phyloP scores from a whole-genome alignment of 2,113 vertebrate species.

The Chitala chitala region DNA sequence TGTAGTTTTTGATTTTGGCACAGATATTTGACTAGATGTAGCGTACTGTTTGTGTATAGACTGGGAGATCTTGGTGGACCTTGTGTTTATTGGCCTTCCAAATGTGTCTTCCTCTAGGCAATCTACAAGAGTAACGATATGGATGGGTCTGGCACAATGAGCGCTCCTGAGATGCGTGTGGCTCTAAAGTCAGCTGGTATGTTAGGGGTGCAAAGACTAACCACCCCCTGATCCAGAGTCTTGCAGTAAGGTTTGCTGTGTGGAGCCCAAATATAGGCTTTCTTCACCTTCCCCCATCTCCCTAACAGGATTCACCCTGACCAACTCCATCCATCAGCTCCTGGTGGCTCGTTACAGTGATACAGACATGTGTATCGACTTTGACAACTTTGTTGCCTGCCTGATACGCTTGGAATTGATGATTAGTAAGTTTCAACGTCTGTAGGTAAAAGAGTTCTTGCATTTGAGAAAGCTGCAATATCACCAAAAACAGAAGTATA shows the following conservation, averaged over 20 bases:
- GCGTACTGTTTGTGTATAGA: too few species aligned
- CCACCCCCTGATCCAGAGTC: background rate
- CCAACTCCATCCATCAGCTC: conserved; percentile 57
- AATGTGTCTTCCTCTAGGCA: conserved; percentile 40
- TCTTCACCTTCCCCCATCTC: background rate
- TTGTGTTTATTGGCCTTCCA: too few species aligned
- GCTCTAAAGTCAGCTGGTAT: conserved; percentile 65
- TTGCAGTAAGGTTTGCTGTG: background rate
- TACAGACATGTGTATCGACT: conserved; percentile 57
- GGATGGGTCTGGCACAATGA: conserved; percentile 57
- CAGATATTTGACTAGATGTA: too few species aligned
- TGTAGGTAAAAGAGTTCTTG: background rate
- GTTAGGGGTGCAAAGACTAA: background rate
- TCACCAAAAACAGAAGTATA: background rate
- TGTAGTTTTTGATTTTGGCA: too few species aligned
- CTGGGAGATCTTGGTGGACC: too few species aligned
- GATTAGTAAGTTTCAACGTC: conserved; percentile 65
- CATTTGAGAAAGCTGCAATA: background rate
- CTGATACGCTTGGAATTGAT: conserved; percentile 66
- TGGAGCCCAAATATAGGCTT: too few species aligned
- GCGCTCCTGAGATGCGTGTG: conserved; percentile 63
- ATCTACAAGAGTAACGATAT: conserved; percentile 62
- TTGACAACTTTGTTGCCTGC: conserved; percentile 66
- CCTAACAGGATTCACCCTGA: conserved; percentile 64
- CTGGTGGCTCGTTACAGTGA: conserved; percentile 52